These are phyloP conservation scores for Hyperoodon ampullatus DNA, from an alignment of 2,113 vertebrate genomes.

Conservation along the genomic window DNA sequence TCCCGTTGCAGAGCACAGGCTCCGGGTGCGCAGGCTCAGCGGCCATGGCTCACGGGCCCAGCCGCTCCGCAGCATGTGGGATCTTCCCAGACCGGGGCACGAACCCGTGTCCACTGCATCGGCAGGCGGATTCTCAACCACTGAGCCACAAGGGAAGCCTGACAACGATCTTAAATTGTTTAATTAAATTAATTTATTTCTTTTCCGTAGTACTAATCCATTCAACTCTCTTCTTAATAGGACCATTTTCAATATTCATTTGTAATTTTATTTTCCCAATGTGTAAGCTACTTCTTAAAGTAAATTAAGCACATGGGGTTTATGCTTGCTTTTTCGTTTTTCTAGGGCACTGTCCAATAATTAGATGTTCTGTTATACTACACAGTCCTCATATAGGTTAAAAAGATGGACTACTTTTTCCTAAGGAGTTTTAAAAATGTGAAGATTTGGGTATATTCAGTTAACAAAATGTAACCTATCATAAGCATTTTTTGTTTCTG, in stretches of 20 bases:
- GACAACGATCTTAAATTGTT: neutral
- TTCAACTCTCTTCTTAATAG: neutral
- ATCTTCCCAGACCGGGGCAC: no score
- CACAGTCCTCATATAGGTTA: neutral
- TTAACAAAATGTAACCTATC: neutral
- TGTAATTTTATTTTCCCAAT: neutral
- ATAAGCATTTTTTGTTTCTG: constrained; percentile 18
- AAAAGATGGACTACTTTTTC: neutral
- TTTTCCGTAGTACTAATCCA: neutral
- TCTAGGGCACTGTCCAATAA: neutral
- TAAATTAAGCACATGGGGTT: neutral
- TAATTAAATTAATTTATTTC: neutral
- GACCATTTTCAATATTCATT: neutral
- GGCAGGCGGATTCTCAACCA: no score
- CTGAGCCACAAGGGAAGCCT: no score
- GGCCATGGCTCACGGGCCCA: no score
- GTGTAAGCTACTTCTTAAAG: neutral
- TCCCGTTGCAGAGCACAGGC: no score
- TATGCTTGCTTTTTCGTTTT: neutral
- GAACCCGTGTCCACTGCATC: no score
- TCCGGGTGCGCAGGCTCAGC: no score
- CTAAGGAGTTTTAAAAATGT: neutral
- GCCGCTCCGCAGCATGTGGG: no score
- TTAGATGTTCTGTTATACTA: neutral
- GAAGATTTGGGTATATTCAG: neutral